Evolutionary conservation across 1,140 invertebrate species (phyloP).

Genomic region (Caenorhabditis latens): DNA sequence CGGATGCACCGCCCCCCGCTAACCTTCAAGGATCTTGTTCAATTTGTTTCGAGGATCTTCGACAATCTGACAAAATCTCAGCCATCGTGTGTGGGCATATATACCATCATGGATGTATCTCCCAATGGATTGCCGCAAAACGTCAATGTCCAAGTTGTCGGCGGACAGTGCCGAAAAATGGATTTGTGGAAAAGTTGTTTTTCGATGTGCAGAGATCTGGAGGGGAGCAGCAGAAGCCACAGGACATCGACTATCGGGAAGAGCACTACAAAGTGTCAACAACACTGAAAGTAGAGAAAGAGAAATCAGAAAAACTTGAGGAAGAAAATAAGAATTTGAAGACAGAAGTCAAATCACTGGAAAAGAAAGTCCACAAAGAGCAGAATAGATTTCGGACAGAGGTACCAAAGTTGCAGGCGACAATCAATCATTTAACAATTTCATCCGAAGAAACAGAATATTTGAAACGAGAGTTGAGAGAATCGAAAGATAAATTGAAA

Average conservation of each 20-base stretch:
- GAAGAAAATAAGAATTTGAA: neutral
- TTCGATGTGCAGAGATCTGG: slow-evolving; percentile 20
- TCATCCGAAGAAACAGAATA: slow-evolving; percentile 11
- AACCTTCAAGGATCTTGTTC: neutral
- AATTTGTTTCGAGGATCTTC: slow-evolving; percentile 29
- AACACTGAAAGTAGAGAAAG: neutral
- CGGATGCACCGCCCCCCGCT: neutral
- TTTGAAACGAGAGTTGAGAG: neutral
- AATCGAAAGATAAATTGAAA: neutral
- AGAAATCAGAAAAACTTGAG: neutral
- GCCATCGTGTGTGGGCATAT: slow-evolving; percentile 15
- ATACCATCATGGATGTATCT: slow-evolving; percentile 24
- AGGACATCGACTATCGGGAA: slow-evolving; percentile 13
- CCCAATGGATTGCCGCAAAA: slow-evolving; percentile 17
- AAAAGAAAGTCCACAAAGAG: slow-evolving; percentile 19
- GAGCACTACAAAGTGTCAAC: slow-evolving; percentile 1
- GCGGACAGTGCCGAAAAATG: slow-evolving; percentile 13
- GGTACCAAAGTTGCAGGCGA: neutral
- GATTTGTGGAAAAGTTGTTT: slow-evolving; percentile 32
- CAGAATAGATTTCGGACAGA: neutral
- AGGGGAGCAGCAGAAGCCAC: neutral
- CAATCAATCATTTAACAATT: slow-evolving; percentile 13
- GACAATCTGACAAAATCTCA: slow-evolving; percentile 22
- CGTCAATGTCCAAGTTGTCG: slow-evolving; percentile 25
- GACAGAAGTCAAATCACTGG: neutral